Evolutionary conservation across 2,797 vertebrate species (phyloP).

Genomic region (Sitta carolinensis): DNA sequence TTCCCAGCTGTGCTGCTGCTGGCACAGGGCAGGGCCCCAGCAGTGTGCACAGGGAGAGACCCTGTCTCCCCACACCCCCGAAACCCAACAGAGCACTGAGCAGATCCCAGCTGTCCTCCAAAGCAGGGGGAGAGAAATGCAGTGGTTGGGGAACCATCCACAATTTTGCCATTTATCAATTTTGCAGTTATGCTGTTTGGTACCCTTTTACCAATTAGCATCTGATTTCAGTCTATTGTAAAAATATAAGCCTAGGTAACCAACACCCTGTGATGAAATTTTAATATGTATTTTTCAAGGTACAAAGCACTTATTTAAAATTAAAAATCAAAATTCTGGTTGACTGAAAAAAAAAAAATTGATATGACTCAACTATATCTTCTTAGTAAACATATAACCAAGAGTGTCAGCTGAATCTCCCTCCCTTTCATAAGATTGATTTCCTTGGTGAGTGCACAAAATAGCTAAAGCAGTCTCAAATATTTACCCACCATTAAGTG

Average conservation of each 20-base stretch:
- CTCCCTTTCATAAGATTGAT: neutral
- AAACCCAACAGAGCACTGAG: neutral
- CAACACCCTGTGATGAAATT: neutral
- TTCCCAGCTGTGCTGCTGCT: neutral
- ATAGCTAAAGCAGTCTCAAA: neutral
- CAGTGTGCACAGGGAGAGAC: fast-evolving
- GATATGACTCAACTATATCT: neutral
- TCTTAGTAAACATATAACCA: neutral
- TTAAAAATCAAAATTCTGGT: neutral
- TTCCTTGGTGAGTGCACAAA: neutral
- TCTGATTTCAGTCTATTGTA: neutral
- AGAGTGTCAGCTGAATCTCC: neutral
- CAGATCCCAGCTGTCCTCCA: neutral
- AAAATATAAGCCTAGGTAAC: neutral
- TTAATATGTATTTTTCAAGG: neutral
- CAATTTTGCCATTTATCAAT: neutral
- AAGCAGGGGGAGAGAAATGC: neutral
- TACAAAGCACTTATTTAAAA: neutral
- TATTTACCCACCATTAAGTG: neutral
- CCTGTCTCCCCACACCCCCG: neutral
- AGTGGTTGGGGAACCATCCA: fast-evolving
- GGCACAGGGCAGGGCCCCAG: neutral
- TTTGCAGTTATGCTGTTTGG: neutral
- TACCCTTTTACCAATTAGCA: too few species aligned
- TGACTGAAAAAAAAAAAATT: neutral